A percentile compares a stretch with the other conserved stretches of the same genome.
phyloP scores from a whole-genome alignment of 2,113 vertebrate genomes.

The Holacanthus passer region DNA sequence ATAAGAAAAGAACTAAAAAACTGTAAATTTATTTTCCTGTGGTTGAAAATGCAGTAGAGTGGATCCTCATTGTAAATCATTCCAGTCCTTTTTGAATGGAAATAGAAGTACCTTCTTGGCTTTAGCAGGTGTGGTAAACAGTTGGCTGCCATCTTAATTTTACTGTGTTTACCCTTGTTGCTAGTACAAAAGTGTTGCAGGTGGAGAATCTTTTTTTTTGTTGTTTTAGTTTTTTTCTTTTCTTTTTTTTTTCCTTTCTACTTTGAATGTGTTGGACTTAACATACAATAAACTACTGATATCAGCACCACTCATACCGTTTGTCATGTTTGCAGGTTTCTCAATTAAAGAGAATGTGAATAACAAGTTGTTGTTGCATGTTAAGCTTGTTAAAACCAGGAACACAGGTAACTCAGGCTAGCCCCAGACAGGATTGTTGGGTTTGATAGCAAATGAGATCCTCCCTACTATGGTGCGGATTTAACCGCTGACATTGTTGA shows the following conservation, averaged over 20 bases:
- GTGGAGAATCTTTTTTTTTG: constrained; percentile 86
- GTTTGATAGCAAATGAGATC: neutral
- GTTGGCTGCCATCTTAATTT: constrained; percentile 89
- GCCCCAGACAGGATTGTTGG: too few species aligned
- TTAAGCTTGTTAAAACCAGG: neutral
- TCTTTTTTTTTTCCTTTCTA: constrained; percentile 73
- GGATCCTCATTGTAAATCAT: constrained; percentile 86
- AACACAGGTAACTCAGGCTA: neutral
- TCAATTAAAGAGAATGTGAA: neutral
- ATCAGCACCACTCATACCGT: constrained; percentile 90
- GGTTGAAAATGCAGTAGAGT: constrained; percentile 83
- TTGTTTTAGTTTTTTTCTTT: constrained; percentile 60
- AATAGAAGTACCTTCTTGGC: constrained; percentile 85
- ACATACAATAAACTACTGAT: constrained; percentile 99
- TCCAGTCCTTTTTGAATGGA: constrained; percentile 81
- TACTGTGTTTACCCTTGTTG: constrained; percentile 92
- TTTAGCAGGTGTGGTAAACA: constrained; percentile 88
- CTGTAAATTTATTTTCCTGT: constrained; percentile 77
- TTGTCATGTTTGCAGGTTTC: constrained; percentile 80
- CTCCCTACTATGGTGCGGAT: neutral
- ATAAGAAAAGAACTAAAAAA: constrained; percentile 55
- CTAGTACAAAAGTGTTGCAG: constrained; percentile 87
- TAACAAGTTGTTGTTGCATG: neutral
- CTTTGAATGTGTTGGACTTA: constrained; percentile 98
- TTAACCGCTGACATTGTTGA: too few species aligned